These are phyloP conservation scores for Ochropleura leucogaster DNA, from an alignment of 2,888 invertebrate species.

Conservation along the genomic window DNA sequence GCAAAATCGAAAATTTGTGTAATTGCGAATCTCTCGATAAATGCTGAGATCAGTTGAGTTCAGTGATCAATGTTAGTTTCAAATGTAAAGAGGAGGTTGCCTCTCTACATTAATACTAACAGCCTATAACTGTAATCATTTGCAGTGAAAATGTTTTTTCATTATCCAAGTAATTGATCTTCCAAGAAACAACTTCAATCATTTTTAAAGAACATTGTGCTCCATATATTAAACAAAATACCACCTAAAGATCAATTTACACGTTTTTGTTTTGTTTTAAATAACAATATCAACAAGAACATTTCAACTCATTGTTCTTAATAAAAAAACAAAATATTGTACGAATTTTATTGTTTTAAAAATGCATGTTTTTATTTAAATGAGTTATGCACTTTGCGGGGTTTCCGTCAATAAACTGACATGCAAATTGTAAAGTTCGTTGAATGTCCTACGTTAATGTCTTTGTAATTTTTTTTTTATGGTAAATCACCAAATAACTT, in stretches of 20 bases:
- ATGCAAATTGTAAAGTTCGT: neutral
- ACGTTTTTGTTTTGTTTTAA: neutral
- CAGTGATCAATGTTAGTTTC: neutral
- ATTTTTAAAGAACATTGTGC: neutral
- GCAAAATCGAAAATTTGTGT: no score
- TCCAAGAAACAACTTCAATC: neutral
- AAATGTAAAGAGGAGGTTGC: neutral
- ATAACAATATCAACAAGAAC: neutral
- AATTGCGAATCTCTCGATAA: neutral
- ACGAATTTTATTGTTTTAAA: neutral
- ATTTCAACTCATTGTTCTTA: neutral
- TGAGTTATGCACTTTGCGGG: neutral
- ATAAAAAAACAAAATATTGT: neutral
- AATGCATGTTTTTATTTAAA: neutral
- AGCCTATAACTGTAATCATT: neutral
- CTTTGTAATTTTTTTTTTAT: no score
- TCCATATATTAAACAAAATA: neutral
- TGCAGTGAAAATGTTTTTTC: neutral
- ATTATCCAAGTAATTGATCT: neutral
- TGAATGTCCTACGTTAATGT: constrained; percentile 6
- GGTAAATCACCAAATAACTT: no score
- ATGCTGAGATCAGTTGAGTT: neutral
- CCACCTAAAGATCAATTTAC: neutral
- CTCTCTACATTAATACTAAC: neutral
- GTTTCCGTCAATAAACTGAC: neutral